Percentiles rank a stretch among this genome's conserved stretches.
Evolutionary conservation across 1,140 invertebrate genomes (phyloP).

Genomic region (Bombus polaris): DNA sequence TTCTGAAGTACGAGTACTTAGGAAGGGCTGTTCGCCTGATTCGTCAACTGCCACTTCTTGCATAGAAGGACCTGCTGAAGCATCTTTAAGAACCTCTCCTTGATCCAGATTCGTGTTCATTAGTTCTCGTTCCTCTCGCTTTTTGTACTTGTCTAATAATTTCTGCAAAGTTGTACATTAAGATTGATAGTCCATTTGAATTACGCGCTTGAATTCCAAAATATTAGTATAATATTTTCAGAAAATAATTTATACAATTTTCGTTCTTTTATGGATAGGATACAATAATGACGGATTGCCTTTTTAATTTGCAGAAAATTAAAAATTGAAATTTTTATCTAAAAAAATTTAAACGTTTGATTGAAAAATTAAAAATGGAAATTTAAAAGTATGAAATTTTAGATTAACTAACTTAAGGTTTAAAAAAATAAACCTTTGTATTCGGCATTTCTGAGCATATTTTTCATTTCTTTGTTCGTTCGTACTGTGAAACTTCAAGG

Average conservation of each 20-base stretch:
- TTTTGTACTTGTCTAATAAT: conserved; percentile 26
- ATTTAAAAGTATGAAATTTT: neutral
- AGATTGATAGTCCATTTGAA: neutral
- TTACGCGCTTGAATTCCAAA: neutral
- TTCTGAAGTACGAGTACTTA: conserved; percentile 27
- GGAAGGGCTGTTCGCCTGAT: neutral
- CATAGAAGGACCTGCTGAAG: conserved; percentile 14
- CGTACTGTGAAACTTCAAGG: too few relatives aligned
- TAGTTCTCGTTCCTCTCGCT: conserved; percentile 25
- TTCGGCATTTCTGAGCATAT: too few relatives aligned
- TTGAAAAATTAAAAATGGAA: neutral
- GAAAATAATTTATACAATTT: neutral
- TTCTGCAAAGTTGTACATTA: neutral
- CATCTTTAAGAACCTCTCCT: conserved; percentile 23
- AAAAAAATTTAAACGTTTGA: neutral
- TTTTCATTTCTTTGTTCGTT: too few relatives aligned
- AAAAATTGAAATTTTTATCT: neutral
- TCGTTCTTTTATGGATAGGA: neutral
- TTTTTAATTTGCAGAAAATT: neutral
- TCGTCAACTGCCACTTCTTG: neutral
- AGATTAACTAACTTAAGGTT: neutral
- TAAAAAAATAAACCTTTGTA: neutral
- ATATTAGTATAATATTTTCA: neutral
- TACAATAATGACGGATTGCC: neutral
- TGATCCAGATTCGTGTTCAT: conserved; percentile 44